phyloP scores from a whole-genome alignment of 2,888 invertebrate species.

The Phytoseiulus persimilis region DNA sequence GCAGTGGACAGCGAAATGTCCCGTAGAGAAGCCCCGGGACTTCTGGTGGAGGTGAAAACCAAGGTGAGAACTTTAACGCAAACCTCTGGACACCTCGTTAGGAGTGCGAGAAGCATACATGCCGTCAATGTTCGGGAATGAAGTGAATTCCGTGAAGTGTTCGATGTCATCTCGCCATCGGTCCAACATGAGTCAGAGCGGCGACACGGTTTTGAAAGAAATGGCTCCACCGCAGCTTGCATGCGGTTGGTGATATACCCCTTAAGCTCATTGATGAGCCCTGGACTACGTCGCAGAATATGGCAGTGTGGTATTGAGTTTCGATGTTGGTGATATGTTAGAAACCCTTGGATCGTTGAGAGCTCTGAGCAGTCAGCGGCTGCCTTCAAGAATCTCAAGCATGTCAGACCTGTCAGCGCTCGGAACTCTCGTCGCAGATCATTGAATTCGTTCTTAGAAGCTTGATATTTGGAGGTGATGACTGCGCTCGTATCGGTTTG shows the following conservation, averaged over 20 bases:
- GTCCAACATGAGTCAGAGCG: not conserved
- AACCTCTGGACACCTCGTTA: not conserved
- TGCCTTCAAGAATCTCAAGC: not conserved
- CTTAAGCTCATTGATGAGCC: not conserved
- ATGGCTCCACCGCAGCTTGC: not conserved
- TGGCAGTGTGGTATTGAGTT: not conserved
- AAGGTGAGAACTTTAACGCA: not conserved
- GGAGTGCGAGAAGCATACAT: not conserved
- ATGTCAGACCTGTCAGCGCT: not conserved
- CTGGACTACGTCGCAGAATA: not conserved
- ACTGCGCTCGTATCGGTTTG: not conserved
- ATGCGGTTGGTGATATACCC: not conserved
- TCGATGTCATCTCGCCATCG: not conserved
- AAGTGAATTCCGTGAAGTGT: not conserved
- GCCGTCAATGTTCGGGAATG: not conserved
- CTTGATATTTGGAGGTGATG: not conserved
- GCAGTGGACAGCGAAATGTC: not conserved
- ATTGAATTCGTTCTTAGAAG: not conserved
- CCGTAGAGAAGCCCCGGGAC: conserved; percentile 5
- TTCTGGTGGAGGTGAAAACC: conserved; percentile 19
- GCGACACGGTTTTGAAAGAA: not conserved
- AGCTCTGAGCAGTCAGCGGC: not conserved
- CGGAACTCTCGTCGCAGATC: not conserved
- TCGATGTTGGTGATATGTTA: not conserved
- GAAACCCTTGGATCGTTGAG: not conserved